Conservation (phyloP, 2,888 invertebrate species). For the Mesorhabditis sp. region DNA sequence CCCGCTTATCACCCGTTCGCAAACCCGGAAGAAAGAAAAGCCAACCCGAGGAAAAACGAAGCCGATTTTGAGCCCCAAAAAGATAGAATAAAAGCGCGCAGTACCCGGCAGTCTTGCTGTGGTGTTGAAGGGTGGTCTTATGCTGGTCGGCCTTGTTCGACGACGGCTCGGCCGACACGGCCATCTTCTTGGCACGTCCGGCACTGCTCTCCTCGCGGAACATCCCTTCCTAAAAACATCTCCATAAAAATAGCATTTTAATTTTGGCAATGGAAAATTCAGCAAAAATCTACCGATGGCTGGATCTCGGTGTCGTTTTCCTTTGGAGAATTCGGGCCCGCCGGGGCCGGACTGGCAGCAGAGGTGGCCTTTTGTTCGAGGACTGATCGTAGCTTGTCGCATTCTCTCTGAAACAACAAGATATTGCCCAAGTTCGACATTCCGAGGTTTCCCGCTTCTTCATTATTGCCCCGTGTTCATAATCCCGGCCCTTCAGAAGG, state of each 20-base stretch:
- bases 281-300: slow-evolving; percentile 7
- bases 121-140: slow-evolving; percentile 54
- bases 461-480: too few species aligned
- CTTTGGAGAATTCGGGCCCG: slow-evolving; percentile 20
- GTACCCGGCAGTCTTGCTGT: slow-evolving; percentile 53
- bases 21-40: too few species aligned
- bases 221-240: neutral
- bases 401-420: slow-evolving; percentile 50
- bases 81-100: neutral
- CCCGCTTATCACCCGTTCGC: too few species aligned
- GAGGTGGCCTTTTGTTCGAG: slow-evolving; percentile 61
- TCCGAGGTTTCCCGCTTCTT: too few species aligned
- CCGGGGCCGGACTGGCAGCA: slow-evolving; percentile 38
- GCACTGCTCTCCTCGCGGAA: neutral
- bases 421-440: slow-evolving; percentile 8
- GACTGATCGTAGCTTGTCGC: slow-evolving; percentile 63
- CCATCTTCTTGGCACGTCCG: slow-evolving; percentile 60
- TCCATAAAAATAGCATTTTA: neutral
- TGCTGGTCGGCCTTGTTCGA: slow-evolving; percentile 43
- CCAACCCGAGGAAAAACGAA: too few species aligned
- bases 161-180: slow-evolving; percentile 61
- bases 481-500: too few species aligned
- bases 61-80: too few species aligned
- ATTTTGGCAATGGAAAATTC: slow-evolving; percentile 15
- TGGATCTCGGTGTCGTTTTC: neutral